Percentiles rank a stretch among this genome's conserved stretches.
Evolutionary conservation across 2,113 vertebrate species (phyloP).

Genomic region (Megaptera novaeangliae): DNA sequence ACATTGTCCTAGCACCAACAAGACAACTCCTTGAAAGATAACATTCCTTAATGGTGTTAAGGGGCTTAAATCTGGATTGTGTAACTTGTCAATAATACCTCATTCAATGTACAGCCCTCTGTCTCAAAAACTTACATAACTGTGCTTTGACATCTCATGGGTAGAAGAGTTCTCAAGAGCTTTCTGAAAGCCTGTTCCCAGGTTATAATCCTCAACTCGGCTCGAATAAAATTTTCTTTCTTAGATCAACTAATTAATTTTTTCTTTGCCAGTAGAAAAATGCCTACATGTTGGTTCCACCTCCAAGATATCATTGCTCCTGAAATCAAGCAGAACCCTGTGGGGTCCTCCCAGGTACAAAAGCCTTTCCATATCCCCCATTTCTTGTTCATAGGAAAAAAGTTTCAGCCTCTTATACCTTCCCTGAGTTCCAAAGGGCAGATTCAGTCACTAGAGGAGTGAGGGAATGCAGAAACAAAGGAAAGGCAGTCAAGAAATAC

Average conservation of each 20-base stretch:
- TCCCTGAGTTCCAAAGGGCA: background rate
- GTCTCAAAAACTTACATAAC: background rate
- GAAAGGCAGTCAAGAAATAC: background rate
- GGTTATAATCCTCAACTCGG: background rate
- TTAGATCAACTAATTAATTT: background rate
- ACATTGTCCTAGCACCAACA: background rate
- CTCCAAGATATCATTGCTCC: background rate
- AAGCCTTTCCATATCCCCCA: background rate
- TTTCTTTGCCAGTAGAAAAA: background rate
- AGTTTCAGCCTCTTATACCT: background rate
- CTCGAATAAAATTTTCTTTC: background rate
- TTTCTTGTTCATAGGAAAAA: background rate
- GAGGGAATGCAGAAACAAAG: background rate
- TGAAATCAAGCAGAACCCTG: background rate
- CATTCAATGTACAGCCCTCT: background rate
- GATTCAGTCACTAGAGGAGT: background rate
- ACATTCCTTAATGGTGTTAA: background rate
- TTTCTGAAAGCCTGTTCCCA: background rate
- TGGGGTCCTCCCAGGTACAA: background rate
- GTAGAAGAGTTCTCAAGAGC: background rate
- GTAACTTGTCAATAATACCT: background rate
- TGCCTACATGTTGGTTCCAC: background rate
- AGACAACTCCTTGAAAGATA: background rate
- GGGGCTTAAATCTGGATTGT: background rate
- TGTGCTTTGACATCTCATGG: background rate